These are phyloP conservation scores for Eupristina koningsbergeri DNA, from an alignment of 1,140 invertebrate species.

Conservation along the genomic window DNA sequence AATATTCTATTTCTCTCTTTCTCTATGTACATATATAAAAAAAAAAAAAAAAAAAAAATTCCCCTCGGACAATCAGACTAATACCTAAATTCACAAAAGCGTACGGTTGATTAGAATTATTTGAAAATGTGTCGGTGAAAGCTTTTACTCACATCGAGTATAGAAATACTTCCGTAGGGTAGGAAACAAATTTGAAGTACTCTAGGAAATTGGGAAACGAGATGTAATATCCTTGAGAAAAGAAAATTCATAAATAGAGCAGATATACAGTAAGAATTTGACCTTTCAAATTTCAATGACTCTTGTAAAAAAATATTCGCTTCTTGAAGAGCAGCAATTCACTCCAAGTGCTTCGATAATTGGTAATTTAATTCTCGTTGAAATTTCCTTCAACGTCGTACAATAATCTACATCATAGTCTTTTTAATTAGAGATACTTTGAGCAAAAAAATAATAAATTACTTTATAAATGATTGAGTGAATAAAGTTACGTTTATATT, in stretches of 20 bases:
- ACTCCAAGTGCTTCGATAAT: neutral
- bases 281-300: constrained; percentile 30
- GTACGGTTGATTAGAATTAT: neutral
- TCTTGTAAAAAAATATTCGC: constrained; percentile 7
- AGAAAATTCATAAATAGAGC: neutral
- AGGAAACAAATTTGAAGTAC: constrained; percentile 27
- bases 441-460: too few species aligned
- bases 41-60: neutral
- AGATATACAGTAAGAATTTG: neutral
- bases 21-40: neutral
- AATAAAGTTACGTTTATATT: too few species aligned
- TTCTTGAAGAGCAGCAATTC: neutral
- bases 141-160: neutral
- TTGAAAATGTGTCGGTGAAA: neutral
- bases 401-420: neutral
- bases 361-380: neutral
- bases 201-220: constrained; percentile 41
- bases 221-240: constrained; percentile 8
- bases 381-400: neutral
- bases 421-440: neutral
- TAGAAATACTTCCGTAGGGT: constrained; percentile 22
- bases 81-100: constrained; percentile 18
- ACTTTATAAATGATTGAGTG: too few species aligned
- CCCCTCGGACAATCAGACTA: neutral
- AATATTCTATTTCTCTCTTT: neutral